A percentile compares a stretch with the other conserved stretches of the same genome.
Evolutionary conservation across 2,888 invertebrate species (phyloP).

Genomic region (Itoplectis maculator): DNA sequence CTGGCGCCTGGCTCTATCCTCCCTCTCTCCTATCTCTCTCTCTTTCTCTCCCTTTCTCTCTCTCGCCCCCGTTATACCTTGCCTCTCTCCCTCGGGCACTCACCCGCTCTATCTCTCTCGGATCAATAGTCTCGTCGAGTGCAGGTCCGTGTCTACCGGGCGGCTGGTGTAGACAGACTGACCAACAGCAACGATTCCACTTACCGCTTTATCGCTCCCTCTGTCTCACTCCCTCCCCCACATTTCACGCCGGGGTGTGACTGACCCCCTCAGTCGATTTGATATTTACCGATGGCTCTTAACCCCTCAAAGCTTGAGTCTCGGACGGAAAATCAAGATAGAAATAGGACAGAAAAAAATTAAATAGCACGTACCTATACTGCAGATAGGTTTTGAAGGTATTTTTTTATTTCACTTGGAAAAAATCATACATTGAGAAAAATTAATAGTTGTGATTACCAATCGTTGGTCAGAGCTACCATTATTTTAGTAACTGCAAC

Average conservation of each 20-base stretch:
- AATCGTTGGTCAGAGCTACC: no score
- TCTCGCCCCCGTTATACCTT: slow-evolving; percentile 53
- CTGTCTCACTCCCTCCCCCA: slow-evolving; percentile 7
- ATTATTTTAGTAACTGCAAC: no score
- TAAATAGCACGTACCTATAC: not conserved
- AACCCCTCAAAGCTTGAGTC: not conserved
- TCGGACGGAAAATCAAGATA: not conserved
- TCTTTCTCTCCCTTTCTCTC: slow-evolving; percentile 52
- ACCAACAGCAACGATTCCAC: slow-evolving; percentile 44
- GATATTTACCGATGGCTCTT: not conserved
- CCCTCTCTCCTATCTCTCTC: slow-evolving; percentile 54
- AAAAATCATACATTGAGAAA: not conserved
- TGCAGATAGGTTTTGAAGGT: no score
- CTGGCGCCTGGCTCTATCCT: slow-evolving; percentile 65
- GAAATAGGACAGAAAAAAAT: not conserved
- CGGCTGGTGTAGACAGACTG: slow-evolving; percentile 51
- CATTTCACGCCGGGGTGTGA: not conserved
- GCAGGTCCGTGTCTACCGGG: slow-evolving; percentile 76
- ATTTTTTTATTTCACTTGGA: not conserved
- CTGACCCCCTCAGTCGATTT: not conserved
- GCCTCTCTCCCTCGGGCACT: slow-evolving; percentile 55
- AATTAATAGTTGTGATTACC: no score
- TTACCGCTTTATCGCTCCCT: slow-evolving; percentile 8
- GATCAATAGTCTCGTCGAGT: slow-evolving; percentile 82
- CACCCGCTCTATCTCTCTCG: slow-evolving; percentile 69